Conservation (phyloP, 37 sponge, comb jelly and placozoan genomes). For the Halisarca cf. caerulea region DNA sequence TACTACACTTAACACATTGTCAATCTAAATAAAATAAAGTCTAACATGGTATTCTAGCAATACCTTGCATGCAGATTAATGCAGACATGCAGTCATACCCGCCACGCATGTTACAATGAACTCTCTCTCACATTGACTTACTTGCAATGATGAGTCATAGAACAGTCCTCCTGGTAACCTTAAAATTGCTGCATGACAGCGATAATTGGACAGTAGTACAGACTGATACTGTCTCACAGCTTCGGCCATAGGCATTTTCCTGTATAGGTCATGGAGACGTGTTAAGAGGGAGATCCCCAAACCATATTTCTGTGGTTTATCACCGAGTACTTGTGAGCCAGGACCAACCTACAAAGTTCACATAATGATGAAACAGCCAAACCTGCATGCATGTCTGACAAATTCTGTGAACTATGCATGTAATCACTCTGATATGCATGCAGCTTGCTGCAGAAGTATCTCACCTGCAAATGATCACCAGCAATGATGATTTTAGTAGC, state of each 20-base stretch:
- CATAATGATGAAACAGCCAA: too few species aligned
- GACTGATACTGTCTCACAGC: not conserved
- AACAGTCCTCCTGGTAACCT: constrained; percentile 38
- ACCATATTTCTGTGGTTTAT: not conserved
- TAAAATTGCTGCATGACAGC: constrained; percentile 57
- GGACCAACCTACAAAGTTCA: not conserved
- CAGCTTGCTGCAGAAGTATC: not conserved
- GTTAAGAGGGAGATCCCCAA: not conserved
- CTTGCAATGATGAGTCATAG: constrained; percentile 35
- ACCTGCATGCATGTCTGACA: too few species aligned
- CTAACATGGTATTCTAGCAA: too few species aligned
- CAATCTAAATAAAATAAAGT: too few species aligned
- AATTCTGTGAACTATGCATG: too few species aligned
- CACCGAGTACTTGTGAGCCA: not conserved
- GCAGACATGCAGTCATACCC: too few species aligned
- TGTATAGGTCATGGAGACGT: constrained; percentile 33
- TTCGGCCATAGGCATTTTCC: not conserved
- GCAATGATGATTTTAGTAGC: constrained; percentile 7
- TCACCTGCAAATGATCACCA: constrained; percentile 25
- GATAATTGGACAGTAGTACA: constrained; percentile 47
- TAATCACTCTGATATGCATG: too few species aligned
- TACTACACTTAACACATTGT: too few species aligned
- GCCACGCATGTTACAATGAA: too few species aligned
- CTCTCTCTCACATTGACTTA: too few species aligned
- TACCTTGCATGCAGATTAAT: too few species aligned